Percentiles rank a stretch among this genome's conserved stretches.
Evolutionary conservation across 1,140 invertebrate species (phyloP).

Genomic region (Heliothis subflexa): DNA sequence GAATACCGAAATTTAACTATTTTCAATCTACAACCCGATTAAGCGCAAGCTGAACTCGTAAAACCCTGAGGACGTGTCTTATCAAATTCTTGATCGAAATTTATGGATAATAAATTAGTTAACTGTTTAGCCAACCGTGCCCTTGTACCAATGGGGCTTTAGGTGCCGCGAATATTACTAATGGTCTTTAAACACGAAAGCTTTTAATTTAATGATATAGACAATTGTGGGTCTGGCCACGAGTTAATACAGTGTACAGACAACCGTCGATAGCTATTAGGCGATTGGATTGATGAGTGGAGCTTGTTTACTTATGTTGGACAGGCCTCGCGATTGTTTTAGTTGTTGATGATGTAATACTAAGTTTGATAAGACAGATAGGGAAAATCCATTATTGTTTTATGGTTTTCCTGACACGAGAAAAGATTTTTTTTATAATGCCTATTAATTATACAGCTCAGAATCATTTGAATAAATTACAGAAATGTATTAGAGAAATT

Average conservation of each 20-base stretch:
- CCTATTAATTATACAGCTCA: too few species aligned
- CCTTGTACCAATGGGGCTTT: conserved; percentile 61
- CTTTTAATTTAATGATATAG: conserved; percentile 72
- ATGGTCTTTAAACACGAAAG: conserved; percentile 69
- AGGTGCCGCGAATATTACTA: conserved; percentile 69
- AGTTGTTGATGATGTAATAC: background rate
- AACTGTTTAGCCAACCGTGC: conserved; percentile 64
- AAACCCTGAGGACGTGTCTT: conserved; percentile 66
- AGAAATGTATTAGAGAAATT: too few species aligned
- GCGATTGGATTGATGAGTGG: conserved; percentile 57
- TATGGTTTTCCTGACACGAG: too few species aligned
- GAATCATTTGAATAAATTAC: too few species aligned
- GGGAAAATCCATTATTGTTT: background rate
- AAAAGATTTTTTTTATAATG: too few species aligned
- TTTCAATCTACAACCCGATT: conserved; percentile 55
- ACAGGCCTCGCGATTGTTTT: conserved; percentile 43
- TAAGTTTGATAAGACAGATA: background rate
- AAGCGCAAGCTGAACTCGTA: conserved; percentile 56
- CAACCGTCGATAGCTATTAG: conserved; percentile 51
- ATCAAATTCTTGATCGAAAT: conserved; percentile 69
- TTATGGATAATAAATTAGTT: conserved; percentile 75
- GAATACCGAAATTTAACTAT: conserved; percentile 40
- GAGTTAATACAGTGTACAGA: conserved; percentile 50
- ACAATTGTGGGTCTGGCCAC: conserved; percentile 57
- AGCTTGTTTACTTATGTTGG: conserved; percentile 49